Conservation (phyloP, 1,140 invertebrate genomes). For the Meteorus sp. region DNA sequence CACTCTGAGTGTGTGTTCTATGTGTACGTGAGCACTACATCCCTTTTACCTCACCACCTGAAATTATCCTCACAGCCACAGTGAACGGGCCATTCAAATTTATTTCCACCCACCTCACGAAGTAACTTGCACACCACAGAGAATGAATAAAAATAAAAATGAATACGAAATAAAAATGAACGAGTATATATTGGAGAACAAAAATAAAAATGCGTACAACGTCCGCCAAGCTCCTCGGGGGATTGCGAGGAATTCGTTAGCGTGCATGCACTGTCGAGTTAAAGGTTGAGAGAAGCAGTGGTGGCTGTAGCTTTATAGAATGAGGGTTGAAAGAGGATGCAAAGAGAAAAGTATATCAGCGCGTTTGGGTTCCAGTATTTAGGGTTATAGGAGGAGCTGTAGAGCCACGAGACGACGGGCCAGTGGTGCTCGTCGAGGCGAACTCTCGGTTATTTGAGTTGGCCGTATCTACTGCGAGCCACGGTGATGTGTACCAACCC, state of each 20-base stretch:
- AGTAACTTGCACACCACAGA: background rate
- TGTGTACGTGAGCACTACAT: background rate
- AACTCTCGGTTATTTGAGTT: conserved; percentile 59
- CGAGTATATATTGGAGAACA: too few species aligned
- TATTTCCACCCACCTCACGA: background rate
- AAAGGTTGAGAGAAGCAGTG: too few species aligned
- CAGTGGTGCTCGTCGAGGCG: too few species aligned
- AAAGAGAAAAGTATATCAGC: too few species aligned
- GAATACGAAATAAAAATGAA: background rate
- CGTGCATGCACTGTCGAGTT: too few species aligned
- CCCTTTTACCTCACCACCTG: background rate
- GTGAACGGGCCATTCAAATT: background rate
- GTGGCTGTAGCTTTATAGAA: background rate
- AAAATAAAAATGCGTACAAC: too few species aligned
- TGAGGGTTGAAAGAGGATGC: too few species aligned
- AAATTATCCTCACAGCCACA: conserved; percentile 3
- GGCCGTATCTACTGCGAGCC: conserved; percentile 41
- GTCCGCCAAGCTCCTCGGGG: conserved; percentile 10
- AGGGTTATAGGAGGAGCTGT: conserved; percentile 48
- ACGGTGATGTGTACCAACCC: conserved; percentile 52
- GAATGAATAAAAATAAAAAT: background rate
- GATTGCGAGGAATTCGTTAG: conserved; percentile 42
- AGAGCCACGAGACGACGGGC: too few species aligned
- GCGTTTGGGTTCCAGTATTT: conserved; percentile 53
- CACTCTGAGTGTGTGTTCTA: background rate